Evolutionary conservation across 2,888 invertebrate genomes (phyloP).

Genomic region (Drosophila paranaensis): DNA sequence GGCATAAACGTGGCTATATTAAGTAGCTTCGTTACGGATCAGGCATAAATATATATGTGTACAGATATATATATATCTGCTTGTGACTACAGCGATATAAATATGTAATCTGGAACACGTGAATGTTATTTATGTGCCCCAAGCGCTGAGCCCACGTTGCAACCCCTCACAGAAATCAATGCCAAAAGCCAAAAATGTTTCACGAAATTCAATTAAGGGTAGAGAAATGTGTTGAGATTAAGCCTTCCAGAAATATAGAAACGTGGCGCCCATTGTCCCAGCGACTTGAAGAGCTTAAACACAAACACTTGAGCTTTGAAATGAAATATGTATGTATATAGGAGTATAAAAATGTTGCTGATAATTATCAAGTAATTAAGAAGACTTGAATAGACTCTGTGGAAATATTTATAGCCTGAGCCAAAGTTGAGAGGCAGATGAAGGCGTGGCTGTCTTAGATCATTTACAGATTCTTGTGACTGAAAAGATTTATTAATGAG

Average conservation of each 20-base stretch:
- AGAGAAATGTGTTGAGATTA: slow-evolving; percentile 40
- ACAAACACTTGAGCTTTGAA: slow-evolving; percentile 29
- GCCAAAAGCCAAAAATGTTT: slow-evolving; percentile 23
- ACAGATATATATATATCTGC: background rate
- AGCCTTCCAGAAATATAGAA: slow-evolving; percentile 23
- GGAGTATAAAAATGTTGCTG: slow-evolving; percentile 5
- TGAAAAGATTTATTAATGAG: no score
- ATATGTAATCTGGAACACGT: slow-evolving; percentile 71
- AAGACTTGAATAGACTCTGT: background rate
- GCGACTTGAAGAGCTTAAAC: slow-evolving; percentile 23
- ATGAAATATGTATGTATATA: background rate
- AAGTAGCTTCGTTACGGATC: slow-evolving; percentile 37
- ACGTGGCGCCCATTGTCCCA: slow-evolving; percentile 31
- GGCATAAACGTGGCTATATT: slow-evolving; percentile 8
- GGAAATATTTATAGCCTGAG: background rate
- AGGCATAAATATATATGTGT: slow-evolving; percentile 12
- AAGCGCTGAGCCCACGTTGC: slow-evolving; percentile 19
- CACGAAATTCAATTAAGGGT: slow-evolving; percentile 46
- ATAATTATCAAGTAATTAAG: slow-evolving; percentile 36
- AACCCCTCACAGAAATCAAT: slow-evolving; percentile 42
- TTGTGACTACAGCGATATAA: slow-evolving; percentile 36
- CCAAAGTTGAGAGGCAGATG: no score
- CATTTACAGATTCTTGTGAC: no score
- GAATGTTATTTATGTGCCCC: slow-evolving; percentile 64
- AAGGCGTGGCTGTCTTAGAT: no score